phyloP scores from a whole-genome alignment of 2,888 invertebrate species.

The Ophraella communa region DNA sequence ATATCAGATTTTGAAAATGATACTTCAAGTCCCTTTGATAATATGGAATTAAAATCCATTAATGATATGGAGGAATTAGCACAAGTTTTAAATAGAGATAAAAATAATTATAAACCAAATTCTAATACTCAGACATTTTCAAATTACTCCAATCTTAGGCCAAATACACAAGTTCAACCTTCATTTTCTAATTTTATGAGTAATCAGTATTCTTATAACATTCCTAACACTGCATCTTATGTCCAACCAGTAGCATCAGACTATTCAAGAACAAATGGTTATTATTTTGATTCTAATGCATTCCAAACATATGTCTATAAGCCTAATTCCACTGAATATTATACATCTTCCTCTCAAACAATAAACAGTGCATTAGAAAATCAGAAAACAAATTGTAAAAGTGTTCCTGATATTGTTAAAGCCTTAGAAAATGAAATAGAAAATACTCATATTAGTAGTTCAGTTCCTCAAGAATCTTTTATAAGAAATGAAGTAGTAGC shows the following conservation, averaged over 20 bases:
- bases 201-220: slow-evolving; percentile 41
- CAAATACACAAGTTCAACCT: slow-evolving; percentile 25
- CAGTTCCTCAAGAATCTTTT: slow-evolving; percentile 27
- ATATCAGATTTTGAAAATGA: slow-evolving; percentile 89
- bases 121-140: slow-evolving; percentile 26
- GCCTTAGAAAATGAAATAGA: slow-evolving; percentile 74
- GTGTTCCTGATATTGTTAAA: slow-evolving; percentile 76
- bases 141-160: slow-evolving; percentile 26
- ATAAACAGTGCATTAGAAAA: slow-evolving; percentile 11
- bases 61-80: slow-evolving; percentile 92
- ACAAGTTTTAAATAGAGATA: slow-evolving; percentile 68
- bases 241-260: slow-evolving; percentile 29
- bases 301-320: slow-evolving; percentile 29
- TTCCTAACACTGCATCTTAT: slow-evolving; percentile 38
- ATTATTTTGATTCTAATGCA: slow-evolving; percentile 33
- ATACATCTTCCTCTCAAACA: slow-evolving; percentile 7
- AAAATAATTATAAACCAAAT: slow-evolving; percentile 22
- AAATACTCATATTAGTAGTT: slow-evolving; percentile 50
- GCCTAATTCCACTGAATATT: slow-evolving; percentile 13
- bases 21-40: slow-evolving; percentile 92
- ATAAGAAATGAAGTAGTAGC: slow-evolving; percentile 27
- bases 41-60: slow-evolving; percentile 88
- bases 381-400: slow-evolving; percentile 41
- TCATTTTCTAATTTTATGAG: slow-evolving; percentile 31
- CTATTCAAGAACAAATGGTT: slow-evolving; percentile 39